Evolutionary conservation across 30 jellyfish, hydroid and myxozoan species (phyloP).

Genomic region (Nemopilema nomurai): DNA sequence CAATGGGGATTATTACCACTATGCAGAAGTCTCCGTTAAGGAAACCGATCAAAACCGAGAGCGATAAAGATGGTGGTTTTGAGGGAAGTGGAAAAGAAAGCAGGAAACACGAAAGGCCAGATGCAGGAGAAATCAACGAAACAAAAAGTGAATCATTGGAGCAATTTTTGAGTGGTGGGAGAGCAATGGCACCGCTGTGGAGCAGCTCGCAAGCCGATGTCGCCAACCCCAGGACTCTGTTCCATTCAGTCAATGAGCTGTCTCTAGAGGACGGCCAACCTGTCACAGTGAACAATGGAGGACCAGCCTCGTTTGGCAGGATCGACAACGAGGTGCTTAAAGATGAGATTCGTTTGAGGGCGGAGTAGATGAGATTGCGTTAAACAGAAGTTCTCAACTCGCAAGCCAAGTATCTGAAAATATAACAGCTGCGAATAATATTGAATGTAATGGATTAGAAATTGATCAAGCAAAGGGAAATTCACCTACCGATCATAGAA

Average conservation of each 20-base stretch:
- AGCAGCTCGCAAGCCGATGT: neutral
- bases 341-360: too few species aligned
- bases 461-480: too few species aligned
- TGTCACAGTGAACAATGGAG: neutral
- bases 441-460: too few species aligned
- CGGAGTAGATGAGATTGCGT: too few species aligned
- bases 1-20: conserved; percentile 51
- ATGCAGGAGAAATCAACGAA: neutral
- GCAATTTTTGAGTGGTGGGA: conserved; percentile 21
- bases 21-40: conserved; percentile 15
- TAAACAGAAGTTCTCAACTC: too few species aligned
- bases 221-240: neutral
- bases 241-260: neutral
- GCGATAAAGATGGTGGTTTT: neutral
- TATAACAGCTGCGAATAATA: too few species aligned
- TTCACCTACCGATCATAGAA: too few species aligned
- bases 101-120: neutral
- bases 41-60: neutral
- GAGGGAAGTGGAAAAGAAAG: neutral
- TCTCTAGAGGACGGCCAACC: neutral
- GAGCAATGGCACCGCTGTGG: conserved; percentile 44
- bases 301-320: too few species aligned
- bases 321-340: too few species aligned
- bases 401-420: too few species aligned
- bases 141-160: conserved; percentile 17